These are phyloP conservation scores for Marasmarcha lunaedactyla DNA, from an alignment of 2,888 invertebrate species.

Conservation along the genomic window DNA sequence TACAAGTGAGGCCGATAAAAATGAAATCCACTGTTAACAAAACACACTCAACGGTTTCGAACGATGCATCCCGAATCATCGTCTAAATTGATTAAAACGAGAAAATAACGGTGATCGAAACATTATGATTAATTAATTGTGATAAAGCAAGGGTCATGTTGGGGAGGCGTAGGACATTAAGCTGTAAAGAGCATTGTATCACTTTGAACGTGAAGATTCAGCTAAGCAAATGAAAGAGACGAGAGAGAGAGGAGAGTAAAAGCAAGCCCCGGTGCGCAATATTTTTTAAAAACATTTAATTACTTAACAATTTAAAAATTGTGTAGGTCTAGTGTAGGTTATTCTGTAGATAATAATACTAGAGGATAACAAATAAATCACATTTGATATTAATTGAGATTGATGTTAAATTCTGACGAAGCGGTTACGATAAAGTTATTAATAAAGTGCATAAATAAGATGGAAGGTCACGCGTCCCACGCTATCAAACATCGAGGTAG, in stretches of 20 bases:
- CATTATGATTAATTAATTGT: slow-evolving; percentile 26
- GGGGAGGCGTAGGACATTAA: slow-evolving; percentile 18
- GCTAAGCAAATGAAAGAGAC: slow-evolving; percentile 36
- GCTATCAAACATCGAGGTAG: slow-evolving; percentile 47
- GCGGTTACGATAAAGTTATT: slow-evolving; percentile 23
- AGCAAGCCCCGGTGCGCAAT: too few species aligned
- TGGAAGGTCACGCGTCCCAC: slow-evolving; percentile 45
- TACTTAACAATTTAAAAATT: too few species aligned
- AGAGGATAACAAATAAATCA: too few species aligned
- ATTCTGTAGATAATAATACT: too few species aligned
- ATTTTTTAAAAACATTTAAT: too few species aligned
- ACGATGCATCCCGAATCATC: neutral
- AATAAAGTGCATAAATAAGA: slow-evolving; percentile 50
- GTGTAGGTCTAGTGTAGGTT: too few species aligned
- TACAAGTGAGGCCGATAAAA: too few species aligned
- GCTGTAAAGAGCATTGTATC: slow-evolving; percentile 43
- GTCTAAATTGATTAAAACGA: slow-evolving; percentile 20
- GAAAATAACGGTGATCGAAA: slow-evolving; percentile 5
- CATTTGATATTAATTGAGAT: too few species aligned
- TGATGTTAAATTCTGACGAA: too few species aligned
- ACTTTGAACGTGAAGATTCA: slow-evolving; percentile 45
- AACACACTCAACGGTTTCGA: slow-evolving; percentile 1
- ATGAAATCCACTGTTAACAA: too few species aligned
- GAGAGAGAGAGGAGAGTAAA: too few species aligned
- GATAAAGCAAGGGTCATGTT: slow-evolving; percentile 16